A percentile compares a stretch with the other conserved stretches of the same genome.
phyloP scores from a whole-genome alignment of 1,140 invertebrate genomes.

The Vanessa atalanta region DNA sequence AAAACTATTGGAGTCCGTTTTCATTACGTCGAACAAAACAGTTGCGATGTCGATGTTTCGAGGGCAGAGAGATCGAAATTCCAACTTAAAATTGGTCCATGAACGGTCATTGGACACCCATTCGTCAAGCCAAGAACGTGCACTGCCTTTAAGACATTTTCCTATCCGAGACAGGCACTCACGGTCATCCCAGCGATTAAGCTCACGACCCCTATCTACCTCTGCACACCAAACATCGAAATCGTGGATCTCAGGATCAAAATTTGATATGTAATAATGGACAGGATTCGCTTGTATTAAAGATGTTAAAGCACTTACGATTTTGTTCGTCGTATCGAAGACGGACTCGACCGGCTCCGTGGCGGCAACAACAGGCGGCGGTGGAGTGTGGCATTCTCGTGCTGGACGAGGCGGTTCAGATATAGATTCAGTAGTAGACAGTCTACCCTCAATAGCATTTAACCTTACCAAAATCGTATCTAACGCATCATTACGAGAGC shows the following conservation, averaged over 20 bases:
- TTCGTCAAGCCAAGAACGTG: conserved; percentile 31
- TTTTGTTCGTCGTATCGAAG: neutral
- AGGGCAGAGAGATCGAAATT: conserved; percentile 26
- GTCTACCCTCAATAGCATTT: too few species aligned
- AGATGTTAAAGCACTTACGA: neutral
- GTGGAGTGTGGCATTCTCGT: too few species aligned
- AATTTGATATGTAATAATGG: conserved; percentile 43
- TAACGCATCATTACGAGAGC: too few species aligned
- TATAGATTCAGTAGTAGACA: too few species aligned
- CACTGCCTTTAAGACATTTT: conserved; percentile 34
- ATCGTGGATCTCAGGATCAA: conserved; percentile 40
- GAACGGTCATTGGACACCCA: conserved; percentile 35
- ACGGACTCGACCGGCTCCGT: too few species aligned
- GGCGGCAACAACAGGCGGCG: too few species aligned
- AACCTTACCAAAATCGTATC: too few species aligned
- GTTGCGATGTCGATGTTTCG: too few species aligned
- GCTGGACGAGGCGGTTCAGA: too few species aligned
- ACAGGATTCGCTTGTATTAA: conserved; percentile 29
- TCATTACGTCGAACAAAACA: too few species aligned
- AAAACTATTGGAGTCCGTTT: too few species aligned
- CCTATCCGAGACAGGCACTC: conserved; percentile 42
- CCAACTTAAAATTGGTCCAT: conserved; percentile 39
- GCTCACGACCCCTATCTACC: conserved; percentile 9
- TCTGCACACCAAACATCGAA: conserved; percentile 38
- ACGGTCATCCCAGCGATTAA: conserved; percentile 37